Conservation (phyloP, 2,888 invertebrate genomes). For the Ethmia dodecea region DNA sequence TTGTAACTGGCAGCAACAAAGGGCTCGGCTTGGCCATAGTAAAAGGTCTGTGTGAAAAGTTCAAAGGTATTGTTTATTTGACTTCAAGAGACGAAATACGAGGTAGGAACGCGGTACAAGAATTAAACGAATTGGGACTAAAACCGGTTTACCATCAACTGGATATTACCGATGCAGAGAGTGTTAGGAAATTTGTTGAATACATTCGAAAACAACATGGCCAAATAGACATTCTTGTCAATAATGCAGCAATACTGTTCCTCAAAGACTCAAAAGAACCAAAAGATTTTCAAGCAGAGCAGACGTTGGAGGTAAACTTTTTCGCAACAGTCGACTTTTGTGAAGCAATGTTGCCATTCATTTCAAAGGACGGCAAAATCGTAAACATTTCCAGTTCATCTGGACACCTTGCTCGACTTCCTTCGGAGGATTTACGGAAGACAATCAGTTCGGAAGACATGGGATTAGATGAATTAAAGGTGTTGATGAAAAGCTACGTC, state of each 20-base stretch:
- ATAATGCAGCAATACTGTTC: conserved; percentile 82
- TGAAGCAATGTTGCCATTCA: conserved; percentile 81
- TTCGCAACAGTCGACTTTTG: conserved; percentile 58
- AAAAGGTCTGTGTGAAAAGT: conserved; percentile 80
- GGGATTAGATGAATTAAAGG: conserved; percentile 72
- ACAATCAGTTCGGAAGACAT: conserved; percentile 67
- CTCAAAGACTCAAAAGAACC: conserved; percentile 52
- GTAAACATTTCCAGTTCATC: conserved; percentile 85
- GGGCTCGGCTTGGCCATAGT: conserved; percentile 84
- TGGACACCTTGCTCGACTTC: conserved; percentile 80
- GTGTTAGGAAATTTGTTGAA: conserved; percentile 73
- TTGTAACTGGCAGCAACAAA: conserved; percentile 85
- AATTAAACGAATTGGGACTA: conserved; percentile 67
- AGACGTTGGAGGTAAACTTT: conserved; percentile 55
- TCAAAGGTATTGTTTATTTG: conserved; percentile 81
- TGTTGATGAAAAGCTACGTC: conserved; percentile 80
- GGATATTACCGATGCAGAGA: conserved; percentile 79
- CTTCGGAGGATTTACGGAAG: conserved; percentile 66
- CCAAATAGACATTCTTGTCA: conserved; percentile 83
- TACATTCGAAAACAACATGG: conserved; percentile 75
- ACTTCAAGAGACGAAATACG: conserved; percentile 79
- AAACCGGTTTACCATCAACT: conserved; percentile 80
- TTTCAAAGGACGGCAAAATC: conserved; percentile 81
- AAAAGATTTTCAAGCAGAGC: conserved; percentile 42
- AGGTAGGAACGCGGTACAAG: conserved; percentile 77